Conservation (phyloP, 2,113 vertebrate species). For the Dasyprocta punctata region DNA sequence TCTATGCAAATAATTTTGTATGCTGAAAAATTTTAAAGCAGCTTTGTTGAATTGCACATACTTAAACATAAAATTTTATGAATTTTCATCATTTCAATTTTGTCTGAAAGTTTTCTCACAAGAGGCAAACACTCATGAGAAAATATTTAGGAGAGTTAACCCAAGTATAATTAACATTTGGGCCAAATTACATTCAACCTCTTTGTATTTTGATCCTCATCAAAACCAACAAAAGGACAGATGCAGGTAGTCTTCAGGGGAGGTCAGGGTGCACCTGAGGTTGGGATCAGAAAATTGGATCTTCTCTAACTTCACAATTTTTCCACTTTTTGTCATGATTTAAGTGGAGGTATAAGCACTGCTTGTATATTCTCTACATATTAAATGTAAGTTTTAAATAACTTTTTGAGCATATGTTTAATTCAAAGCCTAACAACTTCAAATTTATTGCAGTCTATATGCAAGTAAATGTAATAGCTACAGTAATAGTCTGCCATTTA, state of each 20-base stretch:
- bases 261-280: background rate
- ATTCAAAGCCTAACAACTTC: background rate
- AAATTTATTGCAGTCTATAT: background rate
- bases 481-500: background rate
- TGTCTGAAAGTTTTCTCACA: background rate
- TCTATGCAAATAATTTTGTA: background rate
- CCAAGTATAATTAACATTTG: background rate
- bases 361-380: background rate
- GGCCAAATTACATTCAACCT: background rate
- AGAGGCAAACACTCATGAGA: background rate
- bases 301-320: background rate
- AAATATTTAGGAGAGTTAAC: background rate
- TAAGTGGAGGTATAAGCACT: background rate
- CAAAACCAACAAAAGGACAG: background rate
- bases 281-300: background rate
- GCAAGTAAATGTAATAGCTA: background rate
- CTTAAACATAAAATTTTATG: background rate
- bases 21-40: background rate
- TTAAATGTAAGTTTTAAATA: background rate
- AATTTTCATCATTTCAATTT: background rate
- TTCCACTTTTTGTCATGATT: background rate
- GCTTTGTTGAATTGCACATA: background rate
- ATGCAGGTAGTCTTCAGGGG: background rate
- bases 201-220: background rate
- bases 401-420: background rate